A percentile compares a stretch with the other conserved stretches of the same genome.
Evolutionary conservation across 1,140 invertebrate genomes (phyloP).

Genomic region (Psix sp.): DNA sequence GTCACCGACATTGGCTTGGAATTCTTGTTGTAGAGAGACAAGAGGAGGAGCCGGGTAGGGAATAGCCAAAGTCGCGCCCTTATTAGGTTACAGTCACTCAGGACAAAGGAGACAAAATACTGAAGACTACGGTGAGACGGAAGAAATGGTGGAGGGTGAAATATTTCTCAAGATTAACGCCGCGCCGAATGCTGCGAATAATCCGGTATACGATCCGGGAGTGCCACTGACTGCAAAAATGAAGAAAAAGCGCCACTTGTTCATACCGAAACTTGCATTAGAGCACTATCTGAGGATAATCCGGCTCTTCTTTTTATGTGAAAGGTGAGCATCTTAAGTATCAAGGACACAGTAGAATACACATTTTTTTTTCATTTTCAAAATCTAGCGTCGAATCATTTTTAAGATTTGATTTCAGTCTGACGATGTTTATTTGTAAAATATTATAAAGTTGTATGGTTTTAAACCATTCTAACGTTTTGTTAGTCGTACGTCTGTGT

Average conservation of each 20-base stretch:
- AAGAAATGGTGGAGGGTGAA: slow-evolving; percentile 58
- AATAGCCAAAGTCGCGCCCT: slow-evolving; percentile 52
- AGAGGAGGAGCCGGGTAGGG: slow-evolving; percentile 1
- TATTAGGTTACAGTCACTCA: slow-evolving; percentile 72
- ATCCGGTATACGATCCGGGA: slow-evolving; percentile 64
- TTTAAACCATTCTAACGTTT: no score
- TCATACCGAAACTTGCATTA: slow-evolving; percentile 73
- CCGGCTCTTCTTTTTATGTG: slow-evolving; percentile 61
- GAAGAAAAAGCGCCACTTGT: slow-evolving; percentile 65
- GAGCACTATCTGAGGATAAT: slow-evolving; percentile 64
- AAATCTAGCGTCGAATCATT: no score
- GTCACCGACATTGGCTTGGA: slow-evolving; percentile 34
- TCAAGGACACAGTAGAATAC: slow-evolving; percentile 37
- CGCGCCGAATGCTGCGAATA: slow-evolving; percentile 62
- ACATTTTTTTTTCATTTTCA: no score
- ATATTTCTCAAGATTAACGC: slow-evolving; percentile 71
- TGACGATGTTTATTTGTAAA: no score
- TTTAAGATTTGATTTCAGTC: no score
- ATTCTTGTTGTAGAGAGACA: slow-evolving; percentile 50
- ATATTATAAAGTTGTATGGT: no score
- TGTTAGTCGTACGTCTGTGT: no score
- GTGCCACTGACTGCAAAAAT: slow-evolving; percentile 62
- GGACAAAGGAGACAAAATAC: slow-evolving; percentile 47
- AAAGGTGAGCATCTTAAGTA: slow-evolving; percentile 56
- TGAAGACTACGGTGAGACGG: slow-evolving; percentile 23